phyloP scores from a whole-genome alignment of 2,888 invertebrate species.

The Lacanobia oleracea region DNA sequence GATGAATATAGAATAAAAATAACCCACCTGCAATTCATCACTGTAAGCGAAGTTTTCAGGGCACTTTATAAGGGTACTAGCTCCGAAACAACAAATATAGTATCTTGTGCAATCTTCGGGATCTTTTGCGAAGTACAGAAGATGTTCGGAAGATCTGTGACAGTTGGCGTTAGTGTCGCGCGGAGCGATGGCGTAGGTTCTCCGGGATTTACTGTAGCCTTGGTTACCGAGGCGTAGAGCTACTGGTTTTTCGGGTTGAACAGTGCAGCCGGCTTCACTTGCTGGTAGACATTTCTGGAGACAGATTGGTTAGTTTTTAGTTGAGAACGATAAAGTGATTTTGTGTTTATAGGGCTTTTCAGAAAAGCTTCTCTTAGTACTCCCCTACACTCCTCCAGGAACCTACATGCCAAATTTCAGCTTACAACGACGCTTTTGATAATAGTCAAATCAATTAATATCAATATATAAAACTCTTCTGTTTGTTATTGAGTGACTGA shows the following conservation, averaged over 20 bases:
- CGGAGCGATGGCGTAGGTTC: rapidly evolving
- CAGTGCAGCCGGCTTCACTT: neutral
- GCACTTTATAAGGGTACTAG: neutral
- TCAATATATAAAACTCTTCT: too few relatives aligned
- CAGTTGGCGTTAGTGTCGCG: neutral
- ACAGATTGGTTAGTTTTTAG: neutral
- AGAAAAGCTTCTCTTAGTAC: too few relatives aligned
- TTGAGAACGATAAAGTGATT: neutral
- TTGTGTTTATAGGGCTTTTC: too few relatives aligned
- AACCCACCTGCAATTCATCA: conserved; percentile 21
- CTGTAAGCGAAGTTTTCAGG: conserved; percentile 31
- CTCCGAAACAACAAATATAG: conserved; percentile 40
- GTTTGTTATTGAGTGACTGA: too few relatives aligned
- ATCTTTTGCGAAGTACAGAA: conserved; percentile 17
- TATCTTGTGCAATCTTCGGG: conserved; percentile 37
- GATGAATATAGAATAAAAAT: neutral
- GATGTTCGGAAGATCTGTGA: neutral
- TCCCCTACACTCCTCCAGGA: too few relatives aligned
- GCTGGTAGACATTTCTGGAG: conserved; percentile 17
- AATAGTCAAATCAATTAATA: too few relatives aligned
- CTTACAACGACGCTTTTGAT: too few relatives aligned
- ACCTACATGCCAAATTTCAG: too few relatives aligned
- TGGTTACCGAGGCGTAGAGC: rapidly evolving
- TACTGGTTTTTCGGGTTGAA: neutral
- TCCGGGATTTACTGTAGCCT: rapidly evolving